A percentile compares a stretch with the other conserved stretches of the same genome.
Conservation (phyloP, 2,888 invertebrate genomes). For the Bruchidius siliquastri region DNA sequence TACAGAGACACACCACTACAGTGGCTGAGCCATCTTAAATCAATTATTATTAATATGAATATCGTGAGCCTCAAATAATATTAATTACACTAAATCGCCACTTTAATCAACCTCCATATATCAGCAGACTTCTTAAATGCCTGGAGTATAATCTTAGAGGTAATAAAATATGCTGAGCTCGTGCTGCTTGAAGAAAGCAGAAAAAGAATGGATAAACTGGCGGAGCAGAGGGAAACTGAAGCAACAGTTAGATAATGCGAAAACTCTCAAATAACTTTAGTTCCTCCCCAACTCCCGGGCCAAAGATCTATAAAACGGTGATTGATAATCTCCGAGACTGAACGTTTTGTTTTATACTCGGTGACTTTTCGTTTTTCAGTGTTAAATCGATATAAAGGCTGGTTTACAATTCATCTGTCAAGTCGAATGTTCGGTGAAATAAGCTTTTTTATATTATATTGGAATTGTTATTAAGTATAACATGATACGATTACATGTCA, state of each 20-base stretch:
- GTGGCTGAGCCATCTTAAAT: too few species aligned
- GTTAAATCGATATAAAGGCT: background rate
- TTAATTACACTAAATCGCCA: too few species aligned
- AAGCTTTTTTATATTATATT: too few species aligned
- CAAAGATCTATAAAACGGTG: constrained; percentile 6
- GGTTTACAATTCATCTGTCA: background rate
- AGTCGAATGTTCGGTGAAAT: background rate
- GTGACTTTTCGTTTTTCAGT: background rate
- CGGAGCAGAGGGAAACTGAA: constrained; percentile 1
- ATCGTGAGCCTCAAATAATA: too few species aligned
- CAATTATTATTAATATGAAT: too few species aligned
- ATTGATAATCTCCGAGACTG: constrained; percentile 10
- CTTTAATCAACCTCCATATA: too few species aligned
- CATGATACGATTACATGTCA: too few species aligned
- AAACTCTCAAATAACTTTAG: constrained; percentile 11
- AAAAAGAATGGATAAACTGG: background rate
- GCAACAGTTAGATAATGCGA: constrained; percentile 19
- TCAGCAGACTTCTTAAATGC: background rate
- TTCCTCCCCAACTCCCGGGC: constrained; percentile 1
- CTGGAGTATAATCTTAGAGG: background rate
- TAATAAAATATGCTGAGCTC: background rate
- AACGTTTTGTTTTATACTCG: constrained; percentile 2
- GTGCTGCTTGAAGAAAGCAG: background rate
- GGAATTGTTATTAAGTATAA: too few species aligned
- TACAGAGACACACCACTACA: too few species aligned